Evolutionary conservation across 2,113 vertebrate species (phyloP).

Genomic region (Chrysemys picta): DNA sequence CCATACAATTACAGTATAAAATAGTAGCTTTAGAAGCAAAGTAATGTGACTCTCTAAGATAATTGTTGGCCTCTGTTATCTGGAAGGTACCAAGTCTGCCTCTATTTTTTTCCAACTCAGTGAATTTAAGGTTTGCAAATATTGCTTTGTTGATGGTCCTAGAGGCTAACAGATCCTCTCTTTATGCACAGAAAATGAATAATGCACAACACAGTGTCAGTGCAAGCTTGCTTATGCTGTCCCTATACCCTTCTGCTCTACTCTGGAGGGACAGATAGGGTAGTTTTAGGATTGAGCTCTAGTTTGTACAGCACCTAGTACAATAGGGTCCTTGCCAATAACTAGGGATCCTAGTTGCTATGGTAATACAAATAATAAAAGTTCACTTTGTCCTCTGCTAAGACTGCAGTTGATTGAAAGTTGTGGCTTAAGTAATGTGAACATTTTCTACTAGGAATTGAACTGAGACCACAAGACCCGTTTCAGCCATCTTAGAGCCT

Average conservation of each 20-base stretch:
- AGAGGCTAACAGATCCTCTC: not conserved
- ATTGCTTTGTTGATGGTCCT: not conserved
- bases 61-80: constrained; percentile 46
- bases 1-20: constrained; percentile 43
- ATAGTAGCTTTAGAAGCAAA: constrained; percentile 50
- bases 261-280: not conserved
- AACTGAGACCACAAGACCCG: not conserved
- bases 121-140: not conserved
- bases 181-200: not conserved
- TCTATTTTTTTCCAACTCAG: not conserved
- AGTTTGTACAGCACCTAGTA: not conserved
- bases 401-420: constrained; percentile 6
- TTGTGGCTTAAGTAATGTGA: not conserved
- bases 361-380: not conserved
- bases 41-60: constrained; percentile 58
- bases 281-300: not conserved
- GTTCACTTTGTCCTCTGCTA: not conserved
- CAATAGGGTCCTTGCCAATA: not conserved
- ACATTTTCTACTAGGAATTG: not conserved
- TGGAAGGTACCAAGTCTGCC: constrained; percentile 32
- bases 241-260: not conserved
- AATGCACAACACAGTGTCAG: not conserved
- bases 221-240: not conserved
- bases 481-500: constrained; percentile 1
- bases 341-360: not conserved